phyloP scores from a whole-genome alignment of 2,888 invertebrate species.

The Ptychoptera contaminata region DNA sequence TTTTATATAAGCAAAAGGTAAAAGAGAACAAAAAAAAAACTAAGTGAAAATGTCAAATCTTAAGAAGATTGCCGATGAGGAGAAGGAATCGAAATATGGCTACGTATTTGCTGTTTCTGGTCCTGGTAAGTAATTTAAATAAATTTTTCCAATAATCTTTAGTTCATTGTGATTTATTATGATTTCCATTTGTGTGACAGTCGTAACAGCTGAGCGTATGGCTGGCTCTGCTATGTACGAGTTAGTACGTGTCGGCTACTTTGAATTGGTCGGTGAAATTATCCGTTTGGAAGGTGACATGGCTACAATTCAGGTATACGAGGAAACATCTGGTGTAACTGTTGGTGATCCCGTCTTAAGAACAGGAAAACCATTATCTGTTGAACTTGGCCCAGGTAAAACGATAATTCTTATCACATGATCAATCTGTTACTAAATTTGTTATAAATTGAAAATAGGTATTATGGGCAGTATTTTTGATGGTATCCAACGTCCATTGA shows the following conservation, averaged over 20 bases:
- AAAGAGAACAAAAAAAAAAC: conserved; percentile 12
- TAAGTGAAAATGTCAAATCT: conserved; percentile 47
- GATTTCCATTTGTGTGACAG: conserved; percentile 34
- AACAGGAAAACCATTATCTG: conserved; percentile 97
- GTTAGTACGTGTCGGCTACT: conserved; percentile 95
- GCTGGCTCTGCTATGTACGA: conserved; percentile 99
- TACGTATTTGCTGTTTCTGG: conserved; percentile 97
- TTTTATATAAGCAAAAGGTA: neutral
- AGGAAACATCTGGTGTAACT: conserved; percentile 94
- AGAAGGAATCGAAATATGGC: conserved; percentile 78
- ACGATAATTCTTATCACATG: neutral
- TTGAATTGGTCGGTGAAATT: conserved; percentile 97
- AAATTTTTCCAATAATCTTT: neutral
- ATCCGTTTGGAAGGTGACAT: conserved; percentile 98
- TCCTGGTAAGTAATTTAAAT: conserved; percentile 52
- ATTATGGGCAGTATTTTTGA: conserved; percentile 99
- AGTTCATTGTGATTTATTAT: neutral
- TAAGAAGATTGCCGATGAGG: conserved; percentile 64
- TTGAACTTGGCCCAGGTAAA: conserved; percentile 88
- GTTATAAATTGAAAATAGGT: conserved; percentile 8
- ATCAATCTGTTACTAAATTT: too few relatives aligned
- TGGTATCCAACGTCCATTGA: conserved; percentile 97
- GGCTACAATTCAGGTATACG: conserved; percentile 98
- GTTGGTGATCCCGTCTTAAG: conserved; percentile 97
- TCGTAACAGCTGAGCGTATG: conserved; percentile 99